These are phyloP conservation scores for Lacanobia oleracea DNA, from an alignment of 2,888 invertebrate species.

Conservation along the genomic window DNA sequence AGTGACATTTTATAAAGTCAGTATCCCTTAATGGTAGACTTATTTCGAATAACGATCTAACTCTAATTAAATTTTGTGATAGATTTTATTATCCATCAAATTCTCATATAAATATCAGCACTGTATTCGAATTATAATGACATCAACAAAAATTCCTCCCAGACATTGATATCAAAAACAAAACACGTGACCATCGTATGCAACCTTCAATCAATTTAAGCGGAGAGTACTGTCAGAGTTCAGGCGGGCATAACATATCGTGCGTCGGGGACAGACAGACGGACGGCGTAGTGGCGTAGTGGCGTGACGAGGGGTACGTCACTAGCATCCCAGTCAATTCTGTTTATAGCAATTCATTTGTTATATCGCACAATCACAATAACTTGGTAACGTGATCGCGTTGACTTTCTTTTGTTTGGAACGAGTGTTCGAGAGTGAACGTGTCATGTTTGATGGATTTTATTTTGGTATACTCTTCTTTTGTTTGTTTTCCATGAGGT, in stretches of 20 bases:
- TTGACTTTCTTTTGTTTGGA: conserved; percentile 52
- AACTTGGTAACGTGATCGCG: conserved; percentile 57
- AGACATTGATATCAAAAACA: conserved; percentile 50
- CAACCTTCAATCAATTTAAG: conserved; percentile 75
- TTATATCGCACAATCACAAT: conserved; percentile 60
- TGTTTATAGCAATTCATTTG: conserved; percentile 68
- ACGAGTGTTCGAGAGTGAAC: conserved; percentile 25
- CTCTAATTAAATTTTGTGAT: neutral
- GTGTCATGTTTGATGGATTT: conserved; percentile 23
- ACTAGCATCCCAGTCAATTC: conserved; percentile 69
- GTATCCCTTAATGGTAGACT: too few relatives aligned
- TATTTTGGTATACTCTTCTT: conserved; percentile 5
- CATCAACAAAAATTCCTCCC: neutral
- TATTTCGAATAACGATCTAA: neutral
- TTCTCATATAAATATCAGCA: neutral
- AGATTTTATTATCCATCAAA: neutral
- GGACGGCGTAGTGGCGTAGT: conserved; percentile 66
- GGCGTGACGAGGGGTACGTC: conserved; percentile 77
- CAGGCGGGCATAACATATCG: conserved; percentile 79
- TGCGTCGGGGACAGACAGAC: conserved; percentile 74
- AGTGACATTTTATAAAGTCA: too few relatives aligned
- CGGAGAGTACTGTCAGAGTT: conserved; percentile 74
- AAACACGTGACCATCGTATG: conserved; percentile 54
- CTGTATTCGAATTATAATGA: neutral
- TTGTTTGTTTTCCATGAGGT: conserved; percentile 1